phyloP scores from a whole-genome alignment of 2,113 vertebrate genomes.

The Leucopsar rothschildi region DNA sequence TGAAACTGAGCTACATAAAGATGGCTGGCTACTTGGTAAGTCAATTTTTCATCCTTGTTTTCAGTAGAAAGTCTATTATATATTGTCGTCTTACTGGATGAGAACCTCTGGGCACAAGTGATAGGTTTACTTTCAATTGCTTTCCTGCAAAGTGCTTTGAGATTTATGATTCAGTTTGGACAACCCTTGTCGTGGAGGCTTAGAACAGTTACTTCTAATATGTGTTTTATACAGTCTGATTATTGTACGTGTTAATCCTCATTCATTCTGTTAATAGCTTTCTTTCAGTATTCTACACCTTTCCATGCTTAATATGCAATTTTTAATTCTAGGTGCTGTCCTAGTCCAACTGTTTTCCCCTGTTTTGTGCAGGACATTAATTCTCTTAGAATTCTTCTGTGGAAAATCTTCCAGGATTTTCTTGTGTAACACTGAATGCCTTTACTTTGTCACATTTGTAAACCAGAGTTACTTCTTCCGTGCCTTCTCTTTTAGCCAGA shows the following conservation, averaged over 20 bases:
- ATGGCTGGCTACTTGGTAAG: constrained; percentile 93
- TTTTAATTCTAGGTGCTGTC: background rate
- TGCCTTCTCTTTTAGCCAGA: background rate
- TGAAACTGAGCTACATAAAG: constrained; percentile 75
- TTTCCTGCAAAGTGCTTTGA: background rate
- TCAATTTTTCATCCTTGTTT: background rate
- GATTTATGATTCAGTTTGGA: background rate
- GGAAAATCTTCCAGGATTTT: background rate
- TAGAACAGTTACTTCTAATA: background rate
- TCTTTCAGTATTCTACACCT: background rate
- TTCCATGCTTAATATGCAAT: background rate
- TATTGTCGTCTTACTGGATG: background rate
- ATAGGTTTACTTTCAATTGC: background rate
- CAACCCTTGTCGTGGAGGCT: background rate
- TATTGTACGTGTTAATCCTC: background rate
- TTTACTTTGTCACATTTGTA: background rate
- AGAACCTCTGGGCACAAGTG: background rate
- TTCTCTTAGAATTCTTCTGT: background rate
- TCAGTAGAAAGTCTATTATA: background rate
- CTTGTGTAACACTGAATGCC: background rate
- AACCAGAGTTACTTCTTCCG: background rate
- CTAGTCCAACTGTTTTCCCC: background rate
- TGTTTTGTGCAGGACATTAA: background rate
- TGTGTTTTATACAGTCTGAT: background rate
- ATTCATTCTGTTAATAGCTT: background rate